Conservation (phyloP, 2,113 vertebrate species). For the Protomyctophum bolini region DNA sequence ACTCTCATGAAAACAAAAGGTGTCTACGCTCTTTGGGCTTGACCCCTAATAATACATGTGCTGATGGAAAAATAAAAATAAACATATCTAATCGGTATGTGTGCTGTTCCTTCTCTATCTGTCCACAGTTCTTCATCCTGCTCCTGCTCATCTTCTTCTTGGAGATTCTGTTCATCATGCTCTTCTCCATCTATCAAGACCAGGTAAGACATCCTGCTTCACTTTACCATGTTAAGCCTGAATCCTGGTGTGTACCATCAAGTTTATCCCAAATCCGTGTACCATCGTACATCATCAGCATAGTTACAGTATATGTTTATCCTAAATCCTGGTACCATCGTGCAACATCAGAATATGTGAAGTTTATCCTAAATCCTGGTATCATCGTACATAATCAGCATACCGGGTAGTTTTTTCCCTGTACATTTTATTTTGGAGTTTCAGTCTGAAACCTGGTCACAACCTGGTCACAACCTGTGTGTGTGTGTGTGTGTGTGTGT, state of each 20-base stretch:
- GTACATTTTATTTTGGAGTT: no score
- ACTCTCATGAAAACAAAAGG: no score
- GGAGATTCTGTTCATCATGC: conserved; percentile 88
- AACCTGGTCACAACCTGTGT: no score
- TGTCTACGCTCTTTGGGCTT: no score
- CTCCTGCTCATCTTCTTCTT: conserved; percentile 93
- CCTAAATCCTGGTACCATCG: neutral
- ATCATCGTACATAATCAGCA: no score
- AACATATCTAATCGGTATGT: no score
- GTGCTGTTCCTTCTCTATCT: conserved; percentile 44
- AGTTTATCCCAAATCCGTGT: neutral
- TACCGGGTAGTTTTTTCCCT: neutral
- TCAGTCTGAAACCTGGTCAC: no score
- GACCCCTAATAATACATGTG: no score
- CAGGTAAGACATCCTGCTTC: conserved; percentile 81
- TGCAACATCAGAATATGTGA: neutral
- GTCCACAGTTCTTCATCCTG: conserved; percentile 92
- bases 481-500: no score
- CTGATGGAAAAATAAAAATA: no score
- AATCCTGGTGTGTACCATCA: conserved; percentile 5
- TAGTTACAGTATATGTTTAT: neutral
- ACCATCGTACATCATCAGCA: neutral
- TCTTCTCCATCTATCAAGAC: conserved; percentile 95
- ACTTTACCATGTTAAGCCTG: neutral
- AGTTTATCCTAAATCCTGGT: neutral